Evolutionary conservation across 92 coral and sea anemone species (phyloP), one percentile per base, ranked within the genome.

Genomic region (Epizoanthus stellaris): DNA sequence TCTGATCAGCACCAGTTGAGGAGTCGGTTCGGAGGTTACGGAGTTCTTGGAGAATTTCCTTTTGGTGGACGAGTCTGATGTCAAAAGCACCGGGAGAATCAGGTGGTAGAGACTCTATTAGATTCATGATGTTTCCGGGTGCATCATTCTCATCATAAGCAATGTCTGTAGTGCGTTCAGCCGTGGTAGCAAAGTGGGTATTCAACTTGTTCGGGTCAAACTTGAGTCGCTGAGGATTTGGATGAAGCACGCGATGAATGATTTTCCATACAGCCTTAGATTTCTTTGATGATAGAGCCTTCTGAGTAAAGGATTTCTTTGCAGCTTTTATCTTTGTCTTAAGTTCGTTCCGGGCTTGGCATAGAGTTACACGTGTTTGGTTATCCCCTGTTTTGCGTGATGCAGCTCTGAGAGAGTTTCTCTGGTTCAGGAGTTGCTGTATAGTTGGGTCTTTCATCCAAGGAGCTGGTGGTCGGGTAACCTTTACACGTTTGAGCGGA

Each of bases 1-100:
- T 79, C 45, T 72, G 52, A 54, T 90, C 93, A 34, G 84, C 62
- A 17, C 90, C 93, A 19, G 90, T 90, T 34, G 90, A 90, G 52
- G 76, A 77, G 49, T 85, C 92, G 2, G 85, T 45, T 58, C 80
- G 23, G 36, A 70, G 9, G 10, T 13, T 65, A 23, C 63, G 73
- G 20, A 88, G 45, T 6, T 14, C 40, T 21, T 84, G 4, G 21
- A 66, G 85, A 1, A 84, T 85, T 15, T 87, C 73, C 8, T 21
- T 66, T 60, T 19, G 52, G 15, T 47, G 9, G n/a, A 76, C 83
- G 6, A n/a, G 67, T 53, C 58, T 6, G 13, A 53, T 53, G 1
- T 53, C 58, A 53, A 53, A 6, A 6, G 58, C 58, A 53, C 13
- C 58, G 13, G 84, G 80, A 56, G 60, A 38, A 45, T 45, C 45